Evolutionary conservation across 92 coral and sea anemone species (phyloP).

Genomic region (Actinostola sp.): DNA sequence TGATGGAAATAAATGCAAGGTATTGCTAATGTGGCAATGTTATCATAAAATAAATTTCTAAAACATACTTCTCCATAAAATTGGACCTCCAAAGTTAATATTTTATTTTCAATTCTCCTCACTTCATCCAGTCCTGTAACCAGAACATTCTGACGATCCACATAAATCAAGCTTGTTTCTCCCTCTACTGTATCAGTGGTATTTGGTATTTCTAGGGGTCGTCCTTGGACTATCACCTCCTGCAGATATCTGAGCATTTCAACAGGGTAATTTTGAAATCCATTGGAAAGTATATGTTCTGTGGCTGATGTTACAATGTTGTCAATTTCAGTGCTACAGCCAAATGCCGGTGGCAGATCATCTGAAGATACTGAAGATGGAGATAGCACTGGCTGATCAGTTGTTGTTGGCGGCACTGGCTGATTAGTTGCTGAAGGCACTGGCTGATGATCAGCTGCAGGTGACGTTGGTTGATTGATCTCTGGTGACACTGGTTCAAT

Average conservation of each 20-base stretch:
- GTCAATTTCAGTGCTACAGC: constrained; percentile 1
- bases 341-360: no score
- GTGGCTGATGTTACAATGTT: neutral
- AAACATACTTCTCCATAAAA: constrained; percentile 46
- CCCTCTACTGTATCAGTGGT: constrained; percentile 12
- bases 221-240: constrained; percentile 34
- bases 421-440: no score
- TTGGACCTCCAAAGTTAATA: constrained; percentile 30
- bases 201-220: constrained; percentile 40
- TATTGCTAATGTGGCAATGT: neutral
- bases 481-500: no score
- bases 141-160: constrained; percentile 43
- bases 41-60: neutral
- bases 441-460: no score
- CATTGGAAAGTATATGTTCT: constrained; percentile 21
- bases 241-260: constrained; percentile 41
- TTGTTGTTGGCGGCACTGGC: no score
- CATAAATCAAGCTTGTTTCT: constrained; percentile 44
- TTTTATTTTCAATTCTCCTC: constrained; percentile 20
- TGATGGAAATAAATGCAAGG: neutral
- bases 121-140: constrained; percentile 46
- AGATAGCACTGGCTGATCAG: no score
- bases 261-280: constrained; percentile 41
- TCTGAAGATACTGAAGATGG: no score
- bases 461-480: no score